Conservation (phyloP, 2,797 vertebrate species). For the Petrocephalus sullivani region DNA sequence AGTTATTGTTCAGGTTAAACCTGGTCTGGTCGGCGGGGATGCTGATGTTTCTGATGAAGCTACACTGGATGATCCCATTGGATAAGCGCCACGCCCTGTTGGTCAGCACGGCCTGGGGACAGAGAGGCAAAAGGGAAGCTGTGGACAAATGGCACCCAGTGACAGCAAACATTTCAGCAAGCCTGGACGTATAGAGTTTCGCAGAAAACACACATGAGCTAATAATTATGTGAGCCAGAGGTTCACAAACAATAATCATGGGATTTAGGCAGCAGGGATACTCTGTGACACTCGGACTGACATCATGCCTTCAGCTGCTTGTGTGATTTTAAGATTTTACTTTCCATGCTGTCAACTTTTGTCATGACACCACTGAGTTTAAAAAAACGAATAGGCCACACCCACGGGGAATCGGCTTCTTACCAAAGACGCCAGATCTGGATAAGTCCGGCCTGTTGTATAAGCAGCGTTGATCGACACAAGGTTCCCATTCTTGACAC, state of each 20-base stretch:
- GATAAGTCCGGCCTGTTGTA: constrained; percentile 55
- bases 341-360: not conserved
- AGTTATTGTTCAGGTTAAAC: constrained; percentile 61
- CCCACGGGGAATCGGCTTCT: not conserved
- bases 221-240: not conserved
- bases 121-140: not conserved
- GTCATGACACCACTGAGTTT: not conserved
- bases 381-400: not conserved
- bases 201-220: not conserved
- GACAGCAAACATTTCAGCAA: not conserved
- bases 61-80: constrained; percentile 68
- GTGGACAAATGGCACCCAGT: not conserved
- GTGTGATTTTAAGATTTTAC: not conserved
- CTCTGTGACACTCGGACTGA: not conserved
- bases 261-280: not conserved
- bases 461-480: constrained; percentile 54
- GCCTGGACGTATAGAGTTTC: not conserved
- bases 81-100: constrained; percentile 63
- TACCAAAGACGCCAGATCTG: constrained; percentile 61
- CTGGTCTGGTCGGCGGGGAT: constrained; percentile 51
- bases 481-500: constrained; percentile 47
- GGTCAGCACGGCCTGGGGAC: constrained; percentile 51
- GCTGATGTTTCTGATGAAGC: constrained; percentile 58
- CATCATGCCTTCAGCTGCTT: not conserved
- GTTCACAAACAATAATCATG: not conserved